Base-by-base conservation (phyloP, 1,140 invertebrate species). In the Tribolium castaneum region DNA sequence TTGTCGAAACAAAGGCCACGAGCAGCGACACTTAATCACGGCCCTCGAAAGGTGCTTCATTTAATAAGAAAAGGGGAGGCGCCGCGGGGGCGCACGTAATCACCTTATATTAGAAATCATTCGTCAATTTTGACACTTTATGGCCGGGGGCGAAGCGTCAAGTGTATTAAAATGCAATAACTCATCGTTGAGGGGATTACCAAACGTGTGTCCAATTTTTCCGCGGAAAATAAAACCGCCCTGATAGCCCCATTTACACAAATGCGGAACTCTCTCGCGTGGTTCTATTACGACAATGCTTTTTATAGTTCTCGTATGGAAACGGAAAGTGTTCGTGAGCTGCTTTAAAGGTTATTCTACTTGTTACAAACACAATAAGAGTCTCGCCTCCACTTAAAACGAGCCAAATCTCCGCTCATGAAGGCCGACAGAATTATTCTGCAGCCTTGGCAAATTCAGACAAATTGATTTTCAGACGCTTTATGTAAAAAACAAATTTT, bases 61-160 rank as follows among this genome's bases (percentile, higher is more conserved):
- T 66, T 66, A 66, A 35, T 66, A 66, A 66, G 59, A 66, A 66
- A 66, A 66, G 30, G 30, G 30, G n/a, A 6, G 19, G 22, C 10
- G n/a, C 59, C n/a, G 7, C 13, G 30, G 59, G 59, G 59, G 25
- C 30, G 22, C 34, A 14, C 30, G 59, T 66, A 66, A 66, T 66
- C 59, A 66, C 30, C n/a, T 35, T 34, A 73, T 73, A 73, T 73
- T 73, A 73, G 45, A 56, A 73, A 73, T 73, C 71, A 73, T 73
- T 73, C 71, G 71, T 73, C 71, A 73, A 54, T 54, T 73, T 56
- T 73, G 71, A 73, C 71, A 73, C 19, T 56, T 50, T 73, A 73
- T 73, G 25, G 14, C 49, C 14, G 14, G 70, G 16, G 39, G 50
- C 13, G 12, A 12, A 16, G 49, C 22, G 50, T 73, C 45, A 30